Conservation (phyloP, 2,888 invertebrate species). For the Clepsis dumicolana region DNA sequence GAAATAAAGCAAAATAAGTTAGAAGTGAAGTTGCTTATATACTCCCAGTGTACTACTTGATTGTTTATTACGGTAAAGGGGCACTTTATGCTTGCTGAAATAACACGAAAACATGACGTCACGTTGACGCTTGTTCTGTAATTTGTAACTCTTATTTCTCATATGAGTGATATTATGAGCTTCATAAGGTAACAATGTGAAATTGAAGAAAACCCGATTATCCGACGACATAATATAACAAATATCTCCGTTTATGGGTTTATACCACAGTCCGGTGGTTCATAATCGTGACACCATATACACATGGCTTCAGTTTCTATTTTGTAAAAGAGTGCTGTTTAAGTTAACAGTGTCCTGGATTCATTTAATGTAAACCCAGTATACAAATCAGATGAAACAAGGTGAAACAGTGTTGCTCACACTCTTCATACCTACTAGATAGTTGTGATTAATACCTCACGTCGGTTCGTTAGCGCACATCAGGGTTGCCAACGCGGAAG, state of each 20-base stretch:
- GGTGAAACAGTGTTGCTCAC: constrained; percentile 48
- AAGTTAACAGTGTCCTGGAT: neutral
- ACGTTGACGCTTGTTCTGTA: neutral
- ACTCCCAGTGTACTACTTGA: no score
- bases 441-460: constrained; percentile 45
- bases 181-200: neutral
- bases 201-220: neutral
- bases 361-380: constrained; percentile 18
- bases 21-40: no score
- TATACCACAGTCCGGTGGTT: neutral
- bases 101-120: neutral
- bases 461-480: constrained; percentile 69
- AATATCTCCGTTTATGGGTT: neutral
- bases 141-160: no score
- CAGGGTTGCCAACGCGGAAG: constrained; percentile 79
- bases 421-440: no score
- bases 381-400: constrained; percentile 45
- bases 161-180: neutral
- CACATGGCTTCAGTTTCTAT: neutral
- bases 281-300: neutral
- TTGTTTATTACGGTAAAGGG: neutral
- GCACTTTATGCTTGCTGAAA: neutral
- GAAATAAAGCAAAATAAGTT: no score
- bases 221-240: neutral
- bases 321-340: neutral